phyloP scores from a whole-genome alignment of 2,113 vertebrate species.

The Gyps fulvus region DNA sequence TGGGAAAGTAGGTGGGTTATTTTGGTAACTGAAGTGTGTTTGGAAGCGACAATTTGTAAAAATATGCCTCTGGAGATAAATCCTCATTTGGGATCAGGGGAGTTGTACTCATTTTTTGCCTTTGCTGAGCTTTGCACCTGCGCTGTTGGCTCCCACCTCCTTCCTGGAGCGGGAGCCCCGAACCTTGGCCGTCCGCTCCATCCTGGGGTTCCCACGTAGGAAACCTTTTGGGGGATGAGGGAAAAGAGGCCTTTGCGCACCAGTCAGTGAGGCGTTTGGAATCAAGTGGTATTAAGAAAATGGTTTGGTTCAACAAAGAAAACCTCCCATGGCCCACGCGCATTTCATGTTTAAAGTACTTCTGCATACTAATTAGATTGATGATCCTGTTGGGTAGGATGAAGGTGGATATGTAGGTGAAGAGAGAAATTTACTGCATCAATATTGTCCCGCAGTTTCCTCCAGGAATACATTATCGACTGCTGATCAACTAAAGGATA shows the following conservation, averaged over 20 bases:
- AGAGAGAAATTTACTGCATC: not conserved
- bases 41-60: not conserved
- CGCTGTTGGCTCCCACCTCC: fast-evolving
- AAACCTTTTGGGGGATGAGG: fast-evolving
- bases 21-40: not conserved
- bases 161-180: fast-evolving
- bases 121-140: not conserved
- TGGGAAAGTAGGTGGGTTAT: not conserved
- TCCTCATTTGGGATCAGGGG: not conserved
- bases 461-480: fast-evolving
- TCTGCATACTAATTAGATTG: not conserved
- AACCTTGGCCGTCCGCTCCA: fast-evolving
- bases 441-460: not conserved
- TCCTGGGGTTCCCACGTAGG: fast-evolving
- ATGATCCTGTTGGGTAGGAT: not conserved
- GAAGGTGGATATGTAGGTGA: not conserved
- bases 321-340: fast-evolving
- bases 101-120: not conserved
- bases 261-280: not conserved
- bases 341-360: not conserved
- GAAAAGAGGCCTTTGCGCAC: not conserved
- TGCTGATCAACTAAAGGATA: not conserved
- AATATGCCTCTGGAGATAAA: not conserved
- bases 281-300: not conserved
- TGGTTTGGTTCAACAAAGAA: not conserved